Base-by-base conservation (phyloP, 2,888 invertebrate genomes). In the Hoplodrina ambigua region DNA sequence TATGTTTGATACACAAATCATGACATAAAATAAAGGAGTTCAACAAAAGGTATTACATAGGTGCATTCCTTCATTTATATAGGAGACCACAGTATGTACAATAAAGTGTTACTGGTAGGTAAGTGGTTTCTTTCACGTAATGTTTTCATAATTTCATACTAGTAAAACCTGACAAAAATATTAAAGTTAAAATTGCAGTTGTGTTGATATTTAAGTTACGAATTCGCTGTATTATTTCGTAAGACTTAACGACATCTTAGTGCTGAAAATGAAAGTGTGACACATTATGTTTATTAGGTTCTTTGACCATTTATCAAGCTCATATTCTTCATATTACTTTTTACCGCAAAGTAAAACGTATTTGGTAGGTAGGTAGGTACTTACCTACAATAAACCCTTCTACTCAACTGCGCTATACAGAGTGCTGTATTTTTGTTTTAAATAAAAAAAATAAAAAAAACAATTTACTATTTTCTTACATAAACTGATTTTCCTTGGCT, bases 241-340 rank as follows among this genome's bases (percentile, higher is more conserved):
- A n/a, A n/a, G 10, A n/a, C 41, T 2, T 19, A 4, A 17, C 15
- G 13, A 67, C 10, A 20, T 8, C 15, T 60, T 19, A n/a, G 3
- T 19, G 5, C n/a, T 33, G 5, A 19, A 49, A 72, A 53, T 72
- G 30, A 61, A 54, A 72, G 37, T 37, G 19, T n/a, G 37, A 54
- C n/a, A 54, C 17, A 54, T 37, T 37, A 33, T 20, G 20, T 33
- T 52, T 59, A 60, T 37, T 54, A 60, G 25, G 13, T 53, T 72
- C n/a, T 44, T 41, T 49, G 19, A 1, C 11, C 13, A 72, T 70
- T 61, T 61, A 37, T 62, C 25, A 54, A 62, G 62, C 44, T 71
- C 6, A 19, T 49, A 30, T 50, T 50, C n/a, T 50, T 30, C 25
- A 19, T 55, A 19, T n/a, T 58, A 2, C 10, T 70, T 57, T 46